phyloP scores from a whole-genome alignment of 2,888 invertebrate species.

The Malacosoma neustria region DNA sequence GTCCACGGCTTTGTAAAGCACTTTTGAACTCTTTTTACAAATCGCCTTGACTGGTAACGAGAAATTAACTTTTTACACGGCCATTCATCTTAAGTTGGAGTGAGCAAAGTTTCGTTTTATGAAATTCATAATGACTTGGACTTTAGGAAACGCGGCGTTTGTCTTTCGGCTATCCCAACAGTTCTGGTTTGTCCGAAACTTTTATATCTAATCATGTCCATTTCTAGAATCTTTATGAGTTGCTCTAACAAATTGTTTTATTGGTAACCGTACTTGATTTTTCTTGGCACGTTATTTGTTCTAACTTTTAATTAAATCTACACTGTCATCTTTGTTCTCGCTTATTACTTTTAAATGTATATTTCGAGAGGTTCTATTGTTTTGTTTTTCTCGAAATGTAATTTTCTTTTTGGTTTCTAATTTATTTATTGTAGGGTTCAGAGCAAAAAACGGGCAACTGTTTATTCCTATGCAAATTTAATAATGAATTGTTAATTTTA shows the following conservation, averaged over 20 bases:
- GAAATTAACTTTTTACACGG: constrained; percentile 35
- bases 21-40: too few species aligned
- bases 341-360: background rate
- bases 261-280: background rate
- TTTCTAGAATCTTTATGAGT: constrained; percentile 3
- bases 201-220: constrained; percentile 8
- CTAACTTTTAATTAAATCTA: background rate
- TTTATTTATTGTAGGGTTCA: too few species aligned
- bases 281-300: background rate
- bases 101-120: constrained; percentile 32
- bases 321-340: background rate
- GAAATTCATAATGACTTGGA: constrained; percentile 30
- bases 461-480: too few species aligned
- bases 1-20: too few species aligned
- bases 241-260: background rate
- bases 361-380: background rate
- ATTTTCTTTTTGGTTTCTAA: too few species aligned
- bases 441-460: too few species aligned
- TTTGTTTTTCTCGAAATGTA: too few species aligned
- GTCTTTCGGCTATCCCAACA: constrained; percentile 15
- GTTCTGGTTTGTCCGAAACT: constrained; percentile 4
- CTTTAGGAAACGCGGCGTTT: constrained; percentile 24
- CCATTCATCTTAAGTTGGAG: constrained; percentile 26
- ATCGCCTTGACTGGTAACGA: constrained; percentile 25
- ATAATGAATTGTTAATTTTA: too few species aligned